A percentile compares a stretch with the other conserved stretches of the same genome.
Conservation (phyloP, 2,113 vertebrate genomes). For the zebrafish (Danio rerio) region DNA sequence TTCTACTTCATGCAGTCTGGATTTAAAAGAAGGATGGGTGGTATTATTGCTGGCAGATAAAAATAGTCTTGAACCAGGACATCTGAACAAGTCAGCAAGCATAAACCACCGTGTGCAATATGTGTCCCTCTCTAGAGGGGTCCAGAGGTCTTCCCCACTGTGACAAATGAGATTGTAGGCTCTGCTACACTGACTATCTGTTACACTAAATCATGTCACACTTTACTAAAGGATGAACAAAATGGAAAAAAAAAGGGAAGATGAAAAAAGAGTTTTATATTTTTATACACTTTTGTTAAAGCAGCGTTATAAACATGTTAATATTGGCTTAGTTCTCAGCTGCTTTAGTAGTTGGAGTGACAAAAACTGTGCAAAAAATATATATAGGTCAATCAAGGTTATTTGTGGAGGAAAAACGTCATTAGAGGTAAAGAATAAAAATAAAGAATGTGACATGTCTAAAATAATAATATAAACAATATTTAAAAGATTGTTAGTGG, state of each 20-base stretch:
- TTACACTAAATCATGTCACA: constrained; percentile 38
- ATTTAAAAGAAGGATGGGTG: constrained; percentile 7
- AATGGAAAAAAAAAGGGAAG: neutral
- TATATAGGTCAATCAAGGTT: neutral
- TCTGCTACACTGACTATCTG: constrained; percentile 24
- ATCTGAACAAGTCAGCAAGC: constrained; percentile 45
- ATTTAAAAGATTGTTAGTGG: too few relatives aligned
- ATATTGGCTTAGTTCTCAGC: neutral
- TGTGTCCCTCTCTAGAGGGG: constrained; percentile 29
- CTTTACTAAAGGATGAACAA: constrained; percentile 36
- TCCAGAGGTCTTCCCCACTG: constrained; percentile 34
- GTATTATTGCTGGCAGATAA: constrained; percentile 37
- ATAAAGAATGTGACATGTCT: neutral
- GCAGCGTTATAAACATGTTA: neutral
- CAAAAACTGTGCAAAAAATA: too few relatives aligned
- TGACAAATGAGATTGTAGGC: constrained; percentile 39
- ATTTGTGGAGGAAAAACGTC: neutral
- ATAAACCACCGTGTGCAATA: constrained; percentile 40
- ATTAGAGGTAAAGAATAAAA: neutral
- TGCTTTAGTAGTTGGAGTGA: neutral
- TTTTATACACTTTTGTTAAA: neutral
- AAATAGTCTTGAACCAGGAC: constrained; percentile 51
- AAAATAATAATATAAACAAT: neutral
- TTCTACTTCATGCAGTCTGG: neutral
- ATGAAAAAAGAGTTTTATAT: neutral